Evolutionary conservation across 2,888 invertebrate species (phyloP).

Genomic region (Clunio marinus): DNA sequence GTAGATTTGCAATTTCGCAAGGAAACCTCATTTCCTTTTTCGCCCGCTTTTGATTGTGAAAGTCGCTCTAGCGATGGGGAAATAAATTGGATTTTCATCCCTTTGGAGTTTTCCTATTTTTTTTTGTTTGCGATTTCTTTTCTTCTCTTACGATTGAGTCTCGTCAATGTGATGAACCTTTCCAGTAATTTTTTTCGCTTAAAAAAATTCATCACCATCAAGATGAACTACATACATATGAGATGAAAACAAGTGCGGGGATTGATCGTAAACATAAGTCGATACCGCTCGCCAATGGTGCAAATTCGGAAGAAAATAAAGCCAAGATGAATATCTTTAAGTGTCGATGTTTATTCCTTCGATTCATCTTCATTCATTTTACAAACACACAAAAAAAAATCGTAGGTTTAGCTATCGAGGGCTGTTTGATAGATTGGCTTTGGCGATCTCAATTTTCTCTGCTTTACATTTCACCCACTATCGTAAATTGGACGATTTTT

Average conservation of each 20-base stretch:
- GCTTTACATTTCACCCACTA: constrained; percentile 18
- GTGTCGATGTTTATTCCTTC: constrained; percentile 38
- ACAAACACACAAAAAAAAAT: constrained; percentile 4
- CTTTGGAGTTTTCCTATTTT: constrained; percentile 6
- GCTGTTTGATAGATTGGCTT: constrained; percentile 14
- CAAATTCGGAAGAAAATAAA: background rate
- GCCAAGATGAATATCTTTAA: constrained; percentile 37
- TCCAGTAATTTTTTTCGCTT: constrained; percentile 11
- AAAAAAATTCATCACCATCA: constrained; percentile 7
- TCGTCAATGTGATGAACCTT: constrained; percentile 6
- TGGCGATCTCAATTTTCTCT: constrained; percentile 20
- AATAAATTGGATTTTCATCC: constrained; percentile 39
- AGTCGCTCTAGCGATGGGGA: constrained; percentile 24
- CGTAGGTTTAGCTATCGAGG: background rate
- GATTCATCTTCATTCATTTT: constrained; percentile 39
- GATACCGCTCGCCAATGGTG: background rate
- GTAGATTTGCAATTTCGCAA: constrained; percentile 33
- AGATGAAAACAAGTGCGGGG: background rate
- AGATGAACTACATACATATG: background rate
- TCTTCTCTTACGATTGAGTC: background rate
- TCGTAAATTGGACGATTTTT: constrained; percentile 16
- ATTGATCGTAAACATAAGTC: background rate
- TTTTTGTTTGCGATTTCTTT: background rate
- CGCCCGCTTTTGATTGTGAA: background rate
- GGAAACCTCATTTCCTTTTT: background rate